Conservation (phyloP, 2,113 vertebrate genomes). For the Calyptomena viridis region DNA sequence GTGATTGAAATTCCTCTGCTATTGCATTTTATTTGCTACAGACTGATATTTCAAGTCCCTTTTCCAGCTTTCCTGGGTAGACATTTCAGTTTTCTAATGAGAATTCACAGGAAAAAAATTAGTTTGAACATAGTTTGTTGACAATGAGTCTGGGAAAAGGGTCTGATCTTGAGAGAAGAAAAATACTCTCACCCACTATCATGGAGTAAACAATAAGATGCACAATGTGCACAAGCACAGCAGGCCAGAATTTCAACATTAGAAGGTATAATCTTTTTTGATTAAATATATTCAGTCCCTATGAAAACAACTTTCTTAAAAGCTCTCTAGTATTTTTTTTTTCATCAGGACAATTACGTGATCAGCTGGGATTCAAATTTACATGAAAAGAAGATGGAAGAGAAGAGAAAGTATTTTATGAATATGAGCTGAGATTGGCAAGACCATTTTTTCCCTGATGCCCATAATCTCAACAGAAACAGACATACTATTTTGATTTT, state of each 20-base stretch:
- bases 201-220: neutral
- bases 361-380: neutral
- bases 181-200: neutral
- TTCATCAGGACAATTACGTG: neutral
- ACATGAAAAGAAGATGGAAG: neutral
- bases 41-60: neutral
- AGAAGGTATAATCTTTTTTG: neutral
- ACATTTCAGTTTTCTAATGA: neutral
- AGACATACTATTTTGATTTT: neutral
- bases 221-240: neutral
- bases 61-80: neutral
- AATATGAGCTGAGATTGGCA: neutral
- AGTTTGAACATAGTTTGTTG: neutral
- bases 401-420: neutral
- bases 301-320: neutral
- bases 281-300: neutral
- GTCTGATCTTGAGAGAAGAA: neutral
- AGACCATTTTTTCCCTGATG: neutral
- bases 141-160: neutral
- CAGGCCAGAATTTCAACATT: neutral
- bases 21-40: neutral
- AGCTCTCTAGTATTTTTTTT: neutral
- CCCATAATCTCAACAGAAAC: neutral
- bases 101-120: neutral
- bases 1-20: neutral